Evolutionary conservation across 2,888 invertebrate species (phyloP), one percentile per base, ranked within the genome.

Genomic region (Drosophila melanosoma): DNA sequence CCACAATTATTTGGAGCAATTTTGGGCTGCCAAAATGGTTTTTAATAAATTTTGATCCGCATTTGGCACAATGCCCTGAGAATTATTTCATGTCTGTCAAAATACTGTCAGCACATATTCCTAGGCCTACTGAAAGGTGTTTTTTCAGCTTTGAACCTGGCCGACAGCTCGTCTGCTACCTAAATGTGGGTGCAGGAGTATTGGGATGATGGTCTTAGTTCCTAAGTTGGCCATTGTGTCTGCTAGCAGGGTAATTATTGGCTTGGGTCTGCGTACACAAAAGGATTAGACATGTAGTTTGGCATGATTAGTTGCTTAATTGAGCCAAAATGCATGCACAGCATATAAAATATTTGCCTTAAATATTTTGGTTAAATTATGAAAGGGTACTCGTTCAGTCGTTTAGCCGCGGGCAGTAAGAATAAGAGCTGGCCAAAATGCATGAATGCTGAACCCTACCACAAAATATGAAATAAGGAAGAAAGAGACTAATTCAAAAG

Each of bases 241-340:
- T 17, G n/a, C 40, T 52, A 72, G 33, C 57, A 66, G 69, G 61
- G 29, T 80, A 78, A 78, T 78, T 76, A 72, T 69, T 69, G 62
- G 82, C 67, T 63, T 68, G 54, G 57, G 67, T 63, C 54, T 57
- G 57, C 35, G 45, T 54, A 17, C 56, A 80, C 70, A 81, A 82
- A 82, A 77, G 87, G 79, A 77, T 88, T 89, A 90, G 71, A 73
- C 67, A 33, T 73, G 73, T 82, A 87, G 87, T 90, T 90, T 90
- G 85, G 72, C 59, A 69, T 79, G 85, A 79, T 91, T 90, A 89
- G 82, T 77, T 84, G 82, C 79, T 91, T 91, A 91, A 91, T 91
- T 91, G 91, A 83, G 87, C 85, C 85, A 77, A 90, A 89, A 83
- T 82, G 84, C 78, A 89, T 74, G 82, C 73, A 70, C 74, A 66